phyloP scores from a whole-genome alignment of 2,888 invertebrate species.

The Sepioteuthis lessoniana region DNA sequence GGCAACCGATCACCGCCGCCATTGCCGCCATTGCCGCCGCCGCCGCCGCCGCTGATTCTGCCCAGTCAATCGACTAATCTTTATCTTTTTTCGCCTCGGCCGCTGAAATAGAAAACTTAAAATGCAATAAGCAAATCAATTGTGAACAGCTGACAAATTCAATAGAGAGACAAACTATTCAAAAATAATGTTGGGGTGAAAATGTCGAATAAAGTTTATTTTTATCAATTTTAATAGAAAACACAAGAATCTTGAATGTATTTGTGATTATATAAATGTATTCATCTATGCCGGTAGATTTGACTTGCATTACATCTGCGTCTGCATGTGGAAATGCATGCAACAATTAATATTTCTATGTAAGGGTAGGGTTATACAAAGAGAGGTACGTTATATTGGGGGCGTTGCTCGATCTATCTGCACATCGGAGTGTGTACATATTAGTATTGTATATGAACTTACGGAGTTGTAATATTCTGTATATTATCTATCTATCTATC shows the following conservation, averaged over 20 bases:
- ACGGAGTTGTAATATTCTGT: no score
- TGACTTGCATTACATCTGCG: no score
- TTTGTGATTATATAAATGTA: background rate
- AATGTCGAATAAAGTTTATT: slow-evolving; percentile 33
- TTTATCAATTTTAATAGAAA: background rate
- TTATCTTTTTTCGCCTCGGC: background rate
- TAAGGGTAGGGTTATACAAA: background rate
- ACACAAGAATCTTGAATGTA: background rate
- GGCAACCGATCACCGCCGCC: background rate
- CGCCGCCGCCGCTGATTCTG: background rate
- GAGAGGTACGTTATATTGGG: background rate
- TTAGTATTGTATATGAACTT: no score
- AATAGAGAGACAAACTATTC: background rate
- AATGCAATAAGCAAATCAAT: slow-evolving; percentile 33
- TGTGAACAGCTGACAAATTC: slow-evolving; percentile 3
- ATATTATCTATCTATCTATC: no score
- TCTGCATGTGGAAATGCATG: background rate
- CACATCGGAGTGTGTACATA: no score
- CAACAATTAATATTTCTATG: background rate
- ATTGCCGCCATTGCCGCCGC: no score
- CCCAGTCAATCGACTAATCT: background rate
- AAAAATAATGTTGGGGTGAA: slow-evolving; percentile 9
- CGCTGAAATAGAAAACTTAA: background rate
- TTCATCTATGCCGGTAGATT: background rate
- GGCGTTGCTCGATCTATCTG: no score